Evolutionary conservation across 2,113 vertebrate species (phyloP), one percentile per base, ranked within the genome.

Genomic region (Plecotus auritus): DNA sequence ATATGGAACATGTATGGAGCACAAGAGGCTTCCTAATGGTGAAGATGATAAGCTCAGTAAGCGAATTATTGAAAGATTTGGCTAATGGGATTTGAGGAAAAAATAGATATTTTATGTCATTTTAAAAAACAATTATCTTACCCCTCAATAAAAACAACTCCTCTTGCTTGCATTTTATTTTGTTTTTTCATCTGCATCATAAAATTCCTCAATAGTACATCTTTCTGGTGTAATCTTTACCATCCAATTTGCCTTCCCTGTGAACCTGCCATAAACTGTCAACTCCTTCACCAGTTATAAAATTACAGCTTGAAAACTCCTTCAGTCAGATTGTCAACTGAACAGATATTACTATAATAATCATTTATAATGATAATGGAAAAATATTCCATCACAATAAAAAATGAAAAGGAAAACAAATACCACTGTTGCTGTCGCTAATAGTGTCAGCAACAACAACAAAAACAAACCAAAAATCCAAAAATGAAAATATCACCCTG

Each of bases 201-300:
- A 98, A 98, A 99, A 99, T 8, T 97, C 97, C n/a, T 94, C 84
- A 45, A 20, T 86, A 96, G 98, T 96, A 95, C 99, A 99, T 86
- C 99, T 98, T 90, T 99, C 98, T 0, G 98, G 73, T 32, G 99
- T 99, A 88, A 99, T 99, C 95, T 99, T 98, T 40, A 93, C 85
- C 0, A 96, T 98, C 94, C 98, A 99, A 94, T 98, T 99, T 97
- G 61, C 98, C 99, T 87, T 99, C 98, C 73, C 98, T 91, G 87
- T 99, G 96, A 87, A 99, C 98, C n/a, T 84, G 97, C 98, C 99
- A 99, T 97, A 99, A 99, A 88, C 95, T 98, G 5, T 99, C 98
- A 95, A 98, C 88, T 47, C 99, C 99, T 88, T 99, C 98, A 92
- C 99, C 99, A 99, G 86, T 97, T 67, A 69, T 23, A 95, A 40